phyloP scores from a whole-genome alignment of 2,797 vertebrate species.

The Phaenicophaeus curvirostris region DNA sequence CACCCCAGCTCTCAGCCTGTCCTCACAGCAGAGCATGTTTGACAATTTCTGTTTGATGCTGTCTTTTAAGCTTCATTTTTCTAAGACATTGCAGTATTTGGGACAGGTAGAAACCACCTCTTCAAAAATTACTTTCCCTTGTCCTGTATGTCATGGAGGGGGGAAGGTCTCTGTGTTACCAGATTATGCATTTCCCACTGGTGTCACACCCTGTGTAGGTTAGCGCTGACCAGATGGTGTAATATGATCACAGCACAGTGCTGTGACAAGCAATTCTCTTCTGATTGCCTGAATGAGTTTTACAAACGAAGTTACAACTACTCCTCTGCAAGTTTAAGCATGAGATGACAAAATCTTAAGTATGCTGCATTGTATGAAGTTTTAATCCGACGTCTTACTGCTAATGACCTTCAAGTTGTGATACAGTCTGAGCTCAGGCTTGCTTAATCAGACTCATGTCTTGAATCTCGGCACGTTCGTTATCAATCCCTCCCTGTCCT shows the following conservation, averaged over 20 bases:
- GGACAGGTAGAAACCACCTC: not conserved
- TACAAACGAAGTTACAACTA: slow-evolving; percentile 2
- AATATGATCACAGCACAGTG: not conserved
- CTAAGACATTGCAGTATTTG: not conserved
- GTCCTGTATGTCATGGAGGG: not conserved
- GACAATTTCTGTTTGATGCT: not conserved
- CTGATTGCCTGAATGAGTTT: slow-evolving; percentile 16
- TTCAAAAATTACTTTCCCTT: not conserved
- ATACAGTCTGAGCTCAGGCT: not conserved
- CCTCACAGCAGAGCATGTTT: not conserved
- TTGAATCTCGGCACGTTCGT: not conserved
- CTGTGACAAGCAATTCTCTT: slow-evolving; percentile 10
- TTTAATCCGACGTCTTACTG: not conserved
- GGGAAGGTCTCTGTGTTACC: not conserved
- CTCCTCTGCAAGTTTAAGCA: not conserved
- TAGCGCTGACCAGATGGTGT: slow-evolving; percentile 49
- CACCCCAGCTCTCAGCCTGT: too few relatives aligned
- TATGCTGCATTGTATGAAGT: not conserved
- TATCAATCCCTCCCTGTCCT: not conserved
- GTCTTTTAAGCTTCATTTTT: not conserved
- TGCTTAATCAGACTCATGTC: not conserved
- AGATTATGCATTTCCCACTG: not conserved
- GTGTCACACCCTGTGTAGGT: not conserved
- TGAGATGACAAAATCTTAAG: not conserved
- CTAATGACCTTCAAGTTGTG: not conserved